These are phyloP conservation scores for Volucella bombylans DNA, from an alignment of 2,888 invertebrate genomes.

Conservation along the genomic window DNA sequence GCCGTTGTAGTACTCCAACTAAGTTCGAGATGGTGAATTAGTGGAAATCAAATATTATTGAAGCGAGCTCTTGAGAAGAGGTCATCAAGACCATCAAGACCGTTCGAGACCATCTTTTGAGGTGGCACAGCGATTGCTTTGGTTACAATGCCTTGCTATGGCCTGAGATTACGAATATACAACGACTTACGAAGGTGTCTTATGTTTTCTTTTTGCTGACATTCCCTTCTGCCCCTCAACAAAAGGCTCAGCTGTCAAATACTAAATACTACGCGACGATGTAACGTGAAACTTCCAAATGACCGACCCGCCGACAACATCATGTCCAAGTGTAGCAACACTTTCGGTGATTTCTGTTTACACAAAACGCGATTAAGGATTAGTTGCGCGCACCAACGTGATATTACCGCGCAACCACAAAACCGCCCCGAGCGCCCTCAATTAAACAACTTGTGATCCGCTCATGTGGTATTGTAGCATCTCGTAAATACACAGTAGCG, in stretches of 20 bases:
- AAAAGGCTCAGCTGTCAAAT: not conserved
- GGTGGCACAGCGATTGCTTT: not conserved
- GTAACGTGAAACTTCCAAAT: conserved; percentile 65
- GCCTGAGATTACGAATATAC: conserved; percentile 19
- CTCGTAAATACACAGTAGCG: conserved; percentile 61
- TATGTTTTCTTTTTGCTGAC: conserved; percentile 34
- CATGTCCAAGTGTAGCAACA: conserved; percentile 72
- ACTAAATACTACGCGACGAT: not conserved
- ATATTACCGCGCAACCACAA: conserved; percentile 35
- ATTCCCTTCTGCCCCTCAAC: conserved; percentile 4
- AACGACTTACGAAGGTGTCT: conserved; percentile 14
- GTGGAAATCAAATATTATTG: conserved; percentile 69
- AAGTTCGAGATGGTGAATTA: conserved; percentile 57
- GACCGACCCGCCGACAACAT: conserved; percentile 59
- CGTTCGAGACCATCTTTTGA: not conserved
- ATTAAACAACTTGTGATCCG: conserved; percentile 69
- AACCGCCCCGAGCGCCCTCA: conserved; percentile 47
- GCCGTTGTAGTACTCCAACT: conserved; percentile 1
- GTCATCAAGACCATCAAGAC: conserved; percentile 54
- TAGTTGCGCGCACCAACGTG: conserved; percentile 54
- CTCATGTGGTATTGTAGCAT: conserved; percentile 45
- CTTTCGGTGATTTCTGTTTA: conserved; percentile 73
- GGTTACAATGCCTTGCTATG: conserved; percentile 14
- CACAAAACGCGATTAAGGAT: conserved; percentile 73
- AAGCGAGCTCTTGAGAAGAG: conserved; percentile 44